phyloP scores from a whole-genome alignment of 2,113 vertebrate species.

The Maccullochella peelii region DNA sequence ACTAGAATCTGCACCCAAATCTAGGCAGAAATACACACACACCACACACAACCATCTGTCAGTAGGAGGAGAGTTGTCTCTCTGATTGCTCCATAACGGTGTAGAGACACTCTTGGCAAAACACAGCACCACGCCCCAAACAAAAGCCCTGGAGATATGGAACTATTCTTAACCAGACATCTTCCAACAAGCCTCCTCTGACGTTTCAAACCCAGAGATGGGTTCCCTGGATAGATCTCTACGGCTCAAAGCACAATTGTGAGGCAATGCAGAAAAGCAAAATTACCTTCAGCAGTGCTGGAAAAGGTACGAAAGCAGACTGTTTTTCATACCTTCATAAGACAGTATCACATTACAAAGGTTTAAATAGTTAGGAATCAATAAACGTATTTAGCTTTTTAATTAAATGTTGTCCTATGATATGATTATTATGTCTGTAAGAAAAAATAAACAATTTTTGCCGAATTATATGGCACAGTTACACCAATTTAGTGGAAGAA shows the following conservation, averaged over 20 bases:
- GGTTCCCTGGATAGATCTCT: conserved; percentile 33
- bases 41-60: conserved; percentile 70
- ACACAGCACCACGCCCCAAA: conserved; percentile 44
- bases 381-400: no score
- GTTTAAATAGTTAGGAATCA: background rate
- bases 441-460: background rate
- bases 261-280: conserved; percentile 12
- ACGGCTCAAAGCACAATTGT: background rate
- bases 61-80: conserved; percentile 66
- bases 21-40: conserved; percentile 52
- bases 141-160: conserved; percentile 47
- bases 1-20: conserved; percentile 66
- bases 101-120: conserved; percentile 40
- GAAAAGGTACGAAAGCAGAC: background rate
- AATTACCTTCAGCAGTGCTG: conserved; percentile 1
- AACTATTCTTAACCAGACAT: conserved; percentile 50
- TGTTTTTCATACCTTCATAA: background rate
- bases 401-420: background rate
- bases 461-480: background rate
- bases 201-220: conserved; percentile 6
- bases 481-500: background rate
- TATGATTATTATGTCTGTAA: background rate
- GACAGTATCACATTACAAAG: background rate
- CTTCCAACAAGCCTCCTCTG: conserved; percentile 53
- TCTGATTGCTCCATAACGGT: conserved; percentile 60